Base-by-base conservation (phyloP, 2,888 invertebrate genomes). In the Watsonalla binaria region DNA sequence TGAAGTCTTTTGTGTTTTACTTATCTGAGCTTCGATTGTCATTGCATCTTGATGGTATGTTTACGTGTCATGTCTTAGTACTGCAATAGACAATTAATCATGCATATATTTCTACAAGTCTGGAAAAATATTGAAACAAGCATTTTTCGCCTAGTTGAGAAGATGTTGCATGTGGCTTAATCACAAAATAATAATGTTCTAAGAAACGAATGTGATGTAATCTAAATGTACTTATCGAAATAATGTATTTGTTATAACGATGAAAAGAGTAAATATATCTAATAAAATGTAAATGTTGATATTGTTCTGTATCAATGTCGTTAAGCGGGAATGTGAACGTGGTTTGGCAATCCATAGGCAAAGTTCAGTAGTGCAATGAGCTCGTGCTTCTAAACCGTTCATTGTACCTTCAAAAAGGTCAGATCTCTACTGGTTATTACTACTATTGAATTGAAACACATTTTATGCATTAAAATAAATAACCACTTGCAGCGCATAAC, bases 331-430 rank as follows among this genome's bases (percentile, higher is more conserved):
- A 72, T 78, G 76, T 74, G 68, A 73, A 70, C 69, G 66, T 63
- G 63, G 73, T 83, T 80, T 74, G 73, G 84, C 80, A 86, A 84
- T 72, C 74, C 72, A 71, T 76, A 79, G 76, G 74, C 74, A 85
- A 87, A 86, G 87, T 86, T 86, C 84, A 87, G 78, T 83, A 78
- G 87, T 86, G 84, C 82, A 79, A 79, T 74, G 79, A 72, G 78
- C 80, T 73, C 69, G 69, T 74, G 75, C 74, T 76, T 75, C 80
- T 78, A 80, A 78, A 58, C 71, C 76, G 77, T 80, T 80, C 80
- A 78, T 82, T 83, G 84, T 83, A 79, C 78, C 77, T 74, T 74
- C 59, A 55, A 65, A 83, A 87, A 87, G 84, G 85, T 84, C 80
- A 84, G 63, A 77, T 74, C 74, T 69, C 74, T 69, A 71, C 72